Conservation (phyloP, 1,140 invertebrate species). For the Zophobas atratus region DNA sequence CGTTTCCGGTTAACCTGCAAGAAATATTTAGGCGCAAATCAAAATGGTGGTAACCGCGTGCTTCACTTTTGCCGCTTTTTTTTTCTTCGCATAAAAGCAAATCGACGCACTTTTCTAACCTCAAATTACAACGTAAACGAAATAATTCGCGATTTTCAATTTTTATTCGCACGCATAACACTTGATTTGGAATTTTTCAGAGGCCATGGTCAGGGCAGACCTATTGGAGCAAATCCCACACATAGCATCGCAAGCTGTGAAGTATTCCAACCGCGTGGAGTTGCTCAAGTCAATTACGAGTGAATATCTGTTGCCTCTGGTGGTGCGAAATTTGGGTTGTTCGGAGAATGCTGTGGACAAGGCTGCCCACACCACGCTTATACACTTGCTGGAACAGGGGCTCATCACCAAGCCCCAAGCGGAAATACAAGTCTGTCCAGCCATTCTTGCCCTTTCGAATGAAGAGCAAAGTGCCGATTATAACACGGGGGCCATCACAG, state of each 20-base stretch:
- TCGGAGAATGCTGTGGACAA: constrained; percentile 59
- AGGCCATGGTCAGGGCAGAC: constrained; percentile 56
- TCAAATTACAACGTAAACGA: not conserved
- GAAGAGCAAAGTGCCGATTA: constrained; percentile 54
- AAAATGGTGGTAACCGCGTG: constrained; percentile 67
- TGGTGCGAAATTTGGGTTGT: constrained; percentile 62
- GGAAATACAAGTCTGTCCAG: constrained; percentile 65
- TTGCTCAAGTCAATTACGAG: constrained; percentile 59
- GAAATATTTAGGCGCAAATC: constrained; percentile 62
- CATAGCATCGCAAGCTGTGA: constrained; percentile 59
- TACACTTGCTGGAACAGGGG: constrained; percentile 61
- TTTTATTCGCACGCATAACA: not conserved
- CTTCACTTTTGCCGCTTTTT: constrained; percentile 62
- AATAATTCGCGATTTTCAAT: not conserved
- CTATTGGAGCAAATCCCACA: constrained; percentile 63
- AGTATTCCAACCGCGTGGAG: constrained; percentile 56
- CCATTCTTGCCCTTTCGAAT: constrained; percentile 62
- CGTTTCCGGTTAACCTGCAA: constrained; percentile 66
- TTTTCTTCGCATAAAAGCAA: constrained; percentile 4
- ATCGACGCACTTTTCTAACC: not conserved
- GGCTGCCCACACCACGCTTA: constrained; percentile 56
- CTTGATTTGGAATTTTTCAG: constrained; percentile 48
- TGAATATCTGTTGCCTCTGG: constrained; percentile 63
- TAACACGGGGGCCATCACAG: constrained; percentile 59
- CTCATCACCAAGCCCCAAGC: constrained; percentile 60